Base-by-base conservation (phyloP, 2,113 vertebrate species). In the Elephantulus edwardii region DNA sequence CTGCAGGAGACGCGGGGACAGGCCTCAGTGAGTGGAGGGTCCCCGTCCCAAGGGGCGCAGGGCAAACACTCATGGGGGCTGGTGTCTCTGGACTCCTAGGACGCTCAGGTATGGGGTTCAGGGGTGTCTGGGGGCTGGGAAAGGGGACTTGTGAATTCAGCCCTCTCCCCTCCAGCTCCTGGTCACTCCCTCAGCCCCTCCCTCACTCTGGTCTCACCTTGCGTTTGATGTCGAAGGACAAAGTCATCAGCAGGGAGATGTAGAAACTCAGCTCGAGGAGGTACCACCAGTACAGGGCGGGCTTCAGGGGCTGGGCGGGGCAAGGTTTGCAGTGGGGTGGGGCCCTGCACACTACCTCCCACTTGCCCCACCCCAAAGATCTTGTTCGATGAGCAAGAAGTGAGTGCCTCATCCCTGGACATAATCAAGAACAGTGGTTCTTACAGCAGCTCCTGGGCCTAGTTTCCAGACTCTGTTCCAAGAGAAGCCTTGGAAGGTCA, bases 251-350 rank as follows among this genome's bases (percentile, higher is more conserved):
- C 96, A 99, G 96, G 0, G 99, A 99, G 94, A 97, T 89, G 97
- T 99, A 99, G 97, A 99, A 99, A 60, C 98, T 96, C 96, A 99
- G 95, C 92, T 99, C 98, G 93, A 98, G 46, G 84, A 98, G 95
- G 97, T 99, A 99, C 96, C 99, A 99, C 98, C 97, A 98, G 95
- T 98, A 98, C 83, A 99, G 96, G 46, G 96, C 94, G 0, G 97
- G 90, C 0, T 97, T 95, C 85, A 99, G 95, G 1, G 98, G 95
- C 99, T 99, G 64, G 28, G 30, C 4, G 19, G 16, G 42, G n/a
- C 24, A n/a, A 11, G 52, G 50, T 91, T 44, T 89, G 58, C 64
- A 87, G n/a, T 3, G 22, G 22, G 50, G 19, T 6, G 11, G 64
- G 33, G 64, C 64, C 30, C 64, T 19, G 64, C n/a, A 66, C n/a